phyloP scores from a whole-genome alignment of 2,888 invertebrate species.

The Xestobium rufovillosum region DNA sequence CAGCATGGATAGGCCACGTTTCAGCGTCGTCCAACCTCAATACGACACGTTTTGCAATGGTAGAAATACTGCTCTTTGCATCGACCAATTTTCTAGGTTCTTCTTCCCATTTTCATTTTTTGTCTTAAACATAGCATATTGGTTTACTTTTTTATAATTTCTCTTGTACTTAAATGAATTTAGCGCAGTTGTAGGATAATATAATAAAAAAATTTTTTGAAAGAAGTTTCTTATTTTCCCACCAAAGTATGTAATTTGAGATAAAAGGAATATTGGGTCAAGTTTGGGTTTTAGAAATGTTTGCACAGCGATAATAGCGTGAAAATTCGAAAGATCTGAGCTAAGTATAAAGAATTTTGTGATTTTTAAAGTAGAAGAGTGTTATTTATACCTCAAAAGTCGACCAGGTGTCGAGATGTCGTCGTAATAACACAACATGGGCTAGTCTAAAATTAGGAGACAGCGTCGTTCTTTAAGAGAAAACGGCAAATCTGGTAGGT shows the following conservation, averaged over 20 bases:
- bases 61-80: conserved; percentile 70
- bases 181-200: conserved; percentile 3
- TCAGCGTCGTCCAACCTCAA: conserved; percentile 58
- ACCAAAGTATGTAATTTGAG: too few relatives aligned
- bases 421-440: conserved; percentile 17
- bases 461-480: background rate
- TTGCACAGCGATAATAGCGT: too few relatives aligned
- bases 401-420: conserved; percentile 20
- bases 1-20: conserved; percentile 55
- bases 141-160: conserved; percentile 67
- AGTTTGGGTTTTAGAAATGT: too few relatives aligned
- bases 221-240: too few relatives aligned
- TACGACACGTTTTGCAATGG: conserved; percentile 81
- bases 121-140: conserved; percentile 83
- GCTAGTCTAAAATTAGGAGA: conserved; percentile 1
- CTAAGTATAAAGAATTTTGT: too few relatives aligned
- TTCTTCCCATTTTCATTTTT: conserved; percentile 87
- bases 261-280: too few relatives aligned
- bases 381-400: conserved; percentile 22
- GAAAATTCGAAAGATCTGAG: too few relatives aligned
- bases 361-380: conserved; percentile 12
- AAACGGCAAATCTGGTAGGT: conserved; percentile 22
- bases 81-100: conserved; percentile 80
- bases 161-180: background rate
- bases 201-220: background rate